A percentile compares a stretch with the other conserved stretches of the same genome.
Evolutionary conservation across 2,888 invertebrate species (phyloP).

Genomic region (Quadroppia sp.): DNA sequence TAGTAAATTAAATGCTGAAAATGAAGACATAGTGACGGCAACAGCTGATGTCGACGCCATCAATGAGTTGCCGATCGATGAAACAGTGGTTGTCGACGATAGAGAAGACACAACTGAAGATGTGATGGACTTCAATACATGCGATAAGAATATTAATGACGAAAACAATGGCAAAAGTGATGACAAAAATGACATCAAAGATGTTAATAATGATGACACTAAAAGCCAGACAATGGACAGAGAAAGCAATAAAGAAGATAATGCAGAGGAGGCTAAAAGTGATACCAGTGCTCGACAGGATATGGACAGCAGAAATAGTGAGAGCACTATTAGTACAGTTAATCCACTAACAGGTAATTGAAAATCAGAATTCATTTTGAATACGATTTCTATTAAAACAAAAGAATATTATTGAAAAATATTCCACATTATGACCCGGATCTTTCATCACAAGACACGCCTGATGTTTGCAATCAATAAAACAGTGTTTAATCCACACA

Average conservation of each 20-base stretch:
- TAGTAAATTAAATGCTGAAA: not conserved
- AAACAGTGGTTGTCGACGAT: not conserved
- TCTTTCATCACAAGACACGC: too few relatives aligned
- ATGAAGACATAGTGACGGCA: not conserved
- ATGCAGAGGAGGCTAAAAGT: conserved; percentile 11
- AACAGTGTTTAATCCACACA: too few relatives aligned
- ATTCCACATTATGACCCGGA: too few relatives aligned
- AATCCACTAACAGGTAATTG: not conserved
- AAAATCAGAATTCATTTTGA: too few relatives aligned
- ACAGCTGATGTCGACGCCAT: not conserved
- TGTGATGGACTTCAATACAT: too few relatives aligned
- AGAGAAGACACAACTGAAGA: not conserved
- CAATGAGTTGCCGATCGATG: not conserved
- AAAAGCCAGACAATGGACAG: too few relatives aligned
- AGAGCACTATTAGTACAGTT: not conserved
- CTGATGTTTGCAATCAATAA: too few relatives aligned
- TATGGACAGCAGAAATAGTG: not conserved
- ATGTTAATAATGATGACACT: too few relatives aligned
- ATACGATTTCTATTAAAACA: too few relatives aligned
- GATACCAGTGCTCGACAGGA: not conserved
- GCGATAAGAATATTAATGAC: conserved; percentile 28
- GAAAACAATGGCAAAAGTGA: conserved; percentile 23
- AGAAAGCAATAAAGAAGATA: conserved; percentile 9
- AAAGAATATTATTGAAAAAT: too few relatives aligned
- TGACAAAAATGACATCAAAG: conserved; percentile 37